Percentiles rank a stretch among this genome's conserved stretches.
These are phyloP conservation scores for Nymphalis io DNA, from an alignment of 1,140 invertebrate genomes.

Conservation along the genomic window DNA sequence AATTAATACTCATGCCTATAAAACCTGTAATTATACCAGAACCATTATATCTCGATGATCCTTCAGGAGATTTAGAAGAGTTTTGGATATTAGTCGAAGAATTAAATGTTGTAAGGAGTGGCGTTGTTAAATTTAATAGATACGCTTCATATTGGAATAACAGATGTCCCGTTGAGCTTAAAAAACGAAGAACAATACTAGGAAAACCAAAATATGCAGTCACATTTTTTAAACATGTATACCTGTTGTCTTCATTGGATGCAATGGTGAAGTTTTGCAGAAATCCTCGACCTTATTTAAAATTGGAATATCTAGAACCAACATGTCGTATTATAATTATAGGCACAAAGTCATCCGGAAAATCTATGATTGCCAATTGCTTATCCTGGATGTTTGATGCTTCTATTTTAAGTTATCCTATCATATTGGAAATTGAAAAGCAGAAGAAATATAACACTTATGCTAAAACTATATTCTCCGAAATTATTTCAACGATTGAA, in stretches of 20 bases:
- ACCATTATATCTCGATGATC: constrained; percentile 62
- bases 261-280: constrained; percentile 75
- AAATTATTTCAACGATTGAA: constrained; percentile 69
- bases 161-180: constrained; percentile 82
- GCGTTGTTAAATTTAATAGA: constrained; percentile 56
- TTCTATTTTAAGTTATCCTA: constrained; percentile 51
- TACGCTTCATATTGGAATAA: constrained; percentile 80
- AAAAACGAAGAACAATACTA: constrained; percentile 66
- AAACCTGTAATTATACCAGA: constrained; percentile 70
- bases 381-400: constrained; percentile 68
- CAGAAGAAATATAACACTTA: constrained; percentile 63
- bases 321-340: constrained; percentile 65
- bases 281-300: constrained; percentile 82
- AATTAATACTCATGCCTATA: constrained; percentile 73
- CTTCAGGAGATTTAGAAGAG: constrained; percentile 61
- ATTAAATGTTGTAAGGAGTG: constrained; percentile 57
- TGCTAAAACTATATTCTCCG: constrained; percentile 65
- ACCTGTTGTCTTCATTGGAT: constrained; percentile 78
- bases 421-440: constrained; percentile 53
- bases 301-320: constrained; percentile 70
- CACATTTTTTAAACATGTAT: constrained; percentile 82
- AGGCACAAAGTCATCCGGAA: constrained; percentile 67
- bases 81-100: constrained; percentile 66
- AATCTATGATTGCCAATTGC: constrained; percentile 66
- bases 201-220: constrained; percentile 79